Percentiles rank a stretch among this genome's conserved stretches.
These are phyloP conservation scores for Frieseomelitta varia DNA, from an alignment of 1,140 invertebrate genomes.

Conservation along the genomic window DNA sequence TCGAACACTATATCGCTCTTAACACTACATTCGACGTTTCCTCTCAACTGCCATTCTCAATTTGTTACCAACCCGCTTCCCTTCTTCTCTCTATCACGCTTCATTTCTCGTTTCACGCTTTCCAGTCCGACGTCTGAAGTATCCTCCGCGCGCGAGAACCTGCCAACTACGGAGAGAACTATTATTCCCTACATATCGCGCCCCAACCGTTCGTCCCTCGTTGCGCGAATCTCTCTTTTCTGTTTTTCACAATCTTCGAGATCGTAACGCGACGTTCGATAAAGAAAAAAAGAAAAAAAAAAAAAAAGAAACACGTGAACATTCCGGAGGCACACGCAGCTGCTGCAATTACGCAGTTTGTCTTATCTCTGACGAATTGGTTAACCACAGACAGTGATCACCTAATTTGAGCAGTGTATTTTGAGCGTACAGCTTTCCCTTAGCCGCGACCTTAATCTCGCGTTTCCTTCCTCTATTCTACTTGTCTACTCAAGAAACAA, in stretches of 20 bases:
- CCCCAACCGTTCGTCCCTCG: not conserved
- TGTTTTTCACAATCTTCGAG: not conserved
- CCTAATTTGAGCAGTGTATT: slow-evolving; percentile 19
- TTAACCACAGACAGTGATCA: slow-evolving; percentile 8
- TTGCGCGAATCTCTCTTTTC: not conserved
- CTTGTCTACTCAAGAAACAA: slow-evolving; percentile 28
- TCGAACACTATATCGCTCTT: slow-evolving; percentile 28
- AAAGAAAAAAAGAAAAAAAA: no score
- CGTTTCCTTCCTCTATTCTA: slow-evolving; percentile 19
- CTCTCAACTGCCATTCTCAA: slow-evolving; percentile 21
- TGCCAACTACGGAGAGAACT: not conserved
- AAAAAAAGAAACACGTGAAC: no score
- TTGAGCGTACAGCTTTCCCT: not conserved
- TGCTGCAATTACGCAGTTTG: not conserved
- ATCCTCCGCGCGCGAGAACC: not conserved
- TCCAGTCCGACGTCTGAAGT: slow-evolving; percentile 6
- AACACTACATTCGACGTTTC: slow-evolving; percentile 30
- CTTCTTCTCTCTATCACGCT: slow-evolving; percentile 21
- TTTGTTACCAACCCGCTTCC: slow-evolving; percentile 49
- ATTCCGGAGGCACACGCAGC: no score
- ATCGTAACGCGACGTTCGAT: not conserved
- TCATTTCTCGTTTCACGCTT: slow-evolving; percentile 25
- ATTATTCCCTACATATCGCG: not conserved
- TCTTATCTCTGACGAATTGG: not conserved
- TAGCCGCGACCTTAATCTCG: slow-evolving; percentile 11